A percentile compares a stretch with the other conserved stretches of the same genome.
phyloP scores from a whole-genome alignment of 2,888 invertebrate species.

The Stenichneumon culpator region DNA sequence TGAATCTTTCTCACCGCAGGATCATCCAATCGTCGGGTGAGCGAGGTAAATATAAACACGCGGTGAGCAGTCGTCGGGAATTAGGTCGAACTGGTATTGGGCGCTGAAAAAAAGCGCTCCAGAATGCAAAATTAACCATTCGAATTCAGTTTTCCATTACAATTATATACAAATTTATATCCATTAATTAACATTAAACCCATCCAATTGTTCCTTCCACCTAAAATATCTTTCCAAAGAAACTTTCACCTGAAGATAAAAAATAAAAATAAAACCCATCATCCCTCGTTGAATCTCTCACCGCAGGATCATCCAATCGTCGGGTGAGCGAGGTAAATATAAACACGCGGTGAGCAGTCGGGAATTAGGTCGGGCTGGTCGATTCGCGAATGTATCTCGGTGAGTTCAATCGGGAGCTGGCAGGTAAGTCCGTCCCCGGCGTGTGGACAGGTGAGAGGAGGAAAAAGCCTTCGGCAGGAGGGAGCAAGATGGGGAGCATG shows the following conservation, averaged over 20 bases:
- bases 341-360: slow-evolving; percentile 12
- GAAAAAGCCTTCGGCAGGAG: slow-evolving; percentile 50
- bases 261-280: background rate
- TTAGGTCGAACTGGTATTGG: slow-evolving; percentile 15
- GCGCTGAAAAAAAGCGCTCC: too few relatives aligned
- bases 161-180: too few relatives aligned
- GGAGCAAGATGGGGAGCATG: slow-evolving; percentile 56
- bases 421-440: slow-evolving; percentile 53
- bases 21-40: background rate
- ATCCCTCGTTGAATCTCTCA: background rate
- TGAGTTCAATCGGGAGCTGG: slow-evolving; percentile 70
- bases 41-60: slow-evolving; percentile 6
- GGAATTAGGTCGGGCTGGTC: slow-evolving; percentile 46
- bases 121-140: too few relatives aligned
- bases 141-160: too few relatives aligned
- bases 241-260: background rate
- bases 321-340: background rate
- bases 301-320: background rate
- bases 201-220: too few relatives aligned
- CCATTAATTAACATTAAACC: too few relatives aligned
- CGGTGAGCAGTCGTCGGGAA: slow-evolving; percentile 16
- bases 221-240: background rate
- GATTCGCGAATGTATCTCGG: slow-evolving; percentile 53
- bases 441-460: slow-evolving; percentile 55
- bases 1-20: background rate